These are phyloP conservation scores for Tragelaphus buxtoni DNA, from an alignment of 2,113 vertebrate genomes.

Conservation along the genomic window DNA sequence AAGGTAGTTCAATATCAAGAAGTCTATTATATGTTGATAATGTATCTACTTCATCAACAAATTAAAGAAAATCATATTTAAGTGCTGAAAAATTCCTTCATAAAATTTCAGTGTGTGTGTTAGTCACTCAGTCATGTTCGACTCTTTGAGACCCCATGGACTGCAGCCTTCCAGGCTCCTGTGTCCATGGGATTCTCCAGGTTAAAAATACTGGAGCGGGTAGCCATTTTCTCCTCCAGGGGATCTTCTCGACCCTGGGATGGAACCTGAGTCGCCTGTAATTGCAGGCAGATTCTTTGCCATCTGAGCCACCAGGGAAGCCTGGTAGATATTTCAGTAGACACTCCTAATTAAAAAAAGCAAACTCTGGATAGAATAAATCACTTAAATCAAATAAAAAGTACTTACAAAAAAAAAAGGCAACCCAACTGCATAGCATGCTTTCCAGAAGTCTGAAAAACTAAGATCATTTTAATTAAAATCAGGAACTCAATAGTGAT, in stretches of 20 bases:
- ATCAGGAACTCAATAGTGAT: background rate
- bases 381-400: background rate
- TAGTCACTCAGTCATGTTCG: background rate
- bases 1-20: background rate
- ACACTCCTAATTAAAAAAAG: background rate
- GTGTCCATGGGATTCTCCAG: background rate
- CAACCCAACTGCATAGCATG: background rate
- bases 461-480: constrained; percentile 2
- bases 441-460: background rate
- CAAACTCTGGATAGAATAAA: background rate
- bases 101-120: background rate
- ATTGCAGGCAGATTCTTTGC: background rate
- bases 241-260: background rate
- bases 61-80: background rate
- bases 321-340: background rate
- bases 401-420: background rate
- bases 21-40: background rate
- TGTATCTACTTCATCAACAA: background rate
- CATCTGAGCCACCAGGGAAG: background rate
- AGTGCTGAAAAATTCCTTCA: background rate
- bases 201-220: background rate
- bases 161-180: background rate
- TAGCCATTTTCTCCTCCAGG: background rate
- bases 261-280: background rate
- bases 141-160: background rate